Conservation (phyloP, 2,797 vertebrate genomes). For the Poeciliopsis infans region DNA sequence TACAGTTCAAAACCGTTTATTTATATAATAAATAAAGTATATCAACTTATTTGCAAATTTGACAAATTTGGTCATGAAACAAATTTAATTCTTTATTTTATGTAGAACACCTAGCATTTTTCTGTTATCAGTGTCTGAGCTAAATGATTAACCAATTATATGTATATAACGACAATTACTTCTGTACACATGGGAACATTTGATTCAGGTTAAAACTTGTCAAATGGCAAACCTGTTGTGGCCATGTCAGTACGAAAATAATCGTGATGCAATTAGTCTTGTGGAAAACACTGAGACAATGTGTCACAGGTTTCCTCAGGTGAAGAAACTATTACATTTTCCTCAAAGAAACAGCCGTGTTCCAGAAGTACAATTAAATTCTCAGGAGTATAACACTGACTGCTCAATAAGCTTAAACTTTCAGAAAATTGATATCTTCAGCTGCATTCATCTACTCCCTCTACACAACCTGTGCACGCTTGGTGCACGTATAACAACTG, state of each 20-base stretch:
- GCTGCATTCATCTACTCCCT: constrained; percentile 6
- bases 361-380: constrained; percentile 8
- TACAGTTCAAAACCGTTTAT: neutral
- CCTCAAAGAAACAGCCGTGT: neutral
- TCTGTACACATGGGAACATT: neutral
- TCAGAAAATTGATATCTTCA: constrained; percentile 1
- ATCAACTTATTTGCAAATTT: neutral
- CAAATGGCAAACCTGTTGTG: neutral
- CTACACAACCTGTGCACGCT: neutral
- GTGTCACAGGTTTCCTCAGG: constrained; percentile 6
- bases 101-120: neutral
- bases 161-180: neutral
- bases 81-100: neutral
- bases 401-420: constrained; percentile 11
- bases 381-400: constrained; percentile 9
- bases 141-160: neutral
- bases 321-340: neutral
- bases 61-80: neutral
- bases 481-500: neutral
- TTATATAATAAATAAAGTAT: neutral
- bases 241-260: neutral
- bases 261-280: neutral
- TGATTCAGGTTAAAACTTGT: neutral
- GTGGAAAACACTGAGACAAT: neutral
- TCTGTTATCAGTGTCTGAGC: neutral